Evolutionary conservation across 2,888 invertebrate species (phyloP), one percentile per base, ranked within the genome.

Genomic region (Operophtera brumata): DNA sequence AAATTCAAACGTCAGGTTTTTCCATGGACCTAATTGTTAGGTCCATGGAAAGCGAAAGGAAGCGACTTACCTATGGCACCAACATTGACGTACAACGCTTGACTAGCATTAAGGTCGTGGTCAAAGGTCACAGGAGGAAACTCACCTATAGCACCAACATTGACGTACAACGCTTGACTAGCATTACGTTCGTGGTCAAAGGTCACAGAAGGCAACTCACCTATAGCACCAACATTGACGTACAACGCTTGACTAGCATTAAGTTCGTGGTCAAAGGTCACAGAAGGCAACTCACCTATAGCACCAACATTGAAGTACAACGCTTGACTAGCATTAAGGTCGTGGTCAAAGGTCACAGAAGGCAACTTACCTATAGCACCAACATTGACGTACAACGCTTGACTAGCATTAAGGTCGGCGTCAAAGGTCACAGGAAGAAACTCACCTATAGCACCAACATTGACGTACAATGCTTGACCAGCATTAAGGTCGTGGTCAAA

Each of bases 301-400:
- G 91, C 91, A 30, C 90, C 88, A 1, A 93, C 82, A 66, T 94
- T 94, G 52, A 93, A 91, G 42, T 94, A 90, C 1, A 94, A 68
- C 1, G 87, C 79, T 84, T 94, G 92, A 0, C 84, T 81, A 0
- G 74, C n/a, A n/a, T n/a, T n/a, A n/a, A n/a, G n/a, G n/a, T n/a
- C n/a, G n/a, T n/a, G n/a, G n/a, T n/a, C n/a, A n/a, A n/a, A n/a
- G n/a, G n/a, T n/a, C n/a, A n/a, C n/a, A n/a, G n/a, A n/a, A n/a
- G n/a, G n/a, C 12, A 30, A 71, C 80, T 79, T 41, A 93, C 93
- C 92, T 47, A 91, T 90, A 70, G 91, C 91, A 30, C 90, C 88
- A 1, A 93, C 82, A 66, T 94, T 94, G 52, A 93, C 91, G 42
- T 94, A 90, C 1, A 94, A 68, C 1, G 87, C 79, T 84, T 94